Evolutionary conservation across 35 echinoderm and acorn worm species (phyloP).

Genomic region (Patiria miniata): DNA sequence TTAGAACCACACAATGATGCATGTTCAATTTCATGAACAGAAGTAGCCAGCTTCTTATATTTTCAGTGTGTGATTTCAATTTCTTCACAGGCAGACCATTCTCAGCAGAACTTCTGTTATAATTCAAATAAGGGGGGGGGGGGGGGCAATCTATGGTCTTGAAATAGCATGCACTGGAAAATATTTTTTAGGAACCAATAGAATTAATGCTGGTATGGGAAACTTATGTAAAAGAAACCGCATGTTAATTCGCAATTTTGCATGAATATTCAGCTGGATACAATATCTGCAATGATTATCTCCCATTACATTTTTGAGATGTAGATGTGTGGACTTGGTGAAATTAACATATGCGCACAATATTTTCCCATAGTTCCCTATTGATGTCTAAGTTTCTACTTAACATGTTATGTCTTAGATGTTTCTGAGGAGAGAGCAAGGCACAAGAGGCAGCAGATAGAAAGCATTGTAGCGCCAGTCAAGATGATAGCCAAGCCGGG

Average conservation of each 20-base stretch:
- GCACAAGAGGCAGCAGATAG: constrained; percentile 47
- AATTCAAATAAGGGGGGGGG: too few relatives aligned
- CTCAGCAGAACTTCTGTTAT: too few relatives aligned
- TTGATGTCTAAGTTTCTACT: neutral
- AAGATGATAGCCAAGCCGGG: constrained; percentile 52
- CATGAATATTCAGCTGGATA: too few relatives aligned
- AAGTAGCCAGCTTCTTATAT: too few relatives aligned
- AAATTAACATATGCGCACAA: neutral
- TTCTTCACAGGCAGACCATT: too few relatives aligned
- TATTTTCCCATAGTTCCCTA: neutral
- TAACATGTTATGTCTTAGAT: constrained; percentile 28
- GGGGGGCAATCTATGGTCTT: too few relatives aligned
- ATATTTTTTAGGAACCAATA: neutral
- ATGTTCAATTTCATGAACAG: too few relatives aligned
- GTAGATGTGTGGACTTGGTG: neutral
- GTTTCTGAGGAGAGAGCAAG: constrained; percentile 44
- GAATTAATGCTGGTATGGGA: neutral
- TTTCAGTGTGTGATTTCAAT: too few relatives aligned
- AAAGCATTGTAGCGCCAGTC: constrained; percentile 65
- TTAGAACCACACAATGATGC: too few relatives aligned
- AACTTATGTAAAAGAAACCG: neutral
- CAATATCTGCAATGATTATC: neutral
- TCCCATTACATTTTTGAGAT: neutral
- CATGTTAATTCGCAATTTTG: too few relatives aligned
- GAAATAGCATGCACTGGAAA: too few relatives aligned